Evolutionary conservation across 1,140 invertebrate species (phyloP).

Genomic region (Solenopsis invicta): DNA sequence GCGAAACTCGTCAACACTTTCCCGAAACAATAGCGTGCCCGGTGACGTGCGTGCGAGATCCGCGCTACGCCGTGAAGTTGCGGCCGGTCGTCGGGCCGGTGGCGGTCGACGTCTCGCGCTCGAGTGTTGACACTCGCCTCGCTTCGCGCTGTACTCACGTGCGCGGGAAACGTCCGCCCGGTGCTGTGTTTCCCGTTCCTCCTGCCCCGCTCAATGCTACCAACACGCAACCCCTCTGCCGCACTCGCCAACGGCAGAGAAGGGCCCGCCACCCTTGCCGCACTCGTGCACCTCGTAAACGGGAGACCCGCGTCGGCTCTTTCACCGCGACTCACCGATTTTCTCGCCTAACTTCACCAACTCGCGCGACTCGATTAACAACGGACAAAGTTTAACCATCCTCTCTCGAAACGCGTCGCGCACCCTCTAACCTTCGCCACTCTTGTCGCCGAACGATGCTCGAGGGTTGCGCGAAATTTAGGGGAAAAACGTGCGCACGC

Average conservation of each 20-base stretch:
- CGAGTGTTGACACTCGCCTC: not conserved
- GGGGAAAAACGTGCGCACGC: slow-evolving; percentile 71
- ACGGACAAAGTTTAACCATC: too few relatives aligned
- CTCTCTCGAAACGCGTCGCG: too few relatives aligned
- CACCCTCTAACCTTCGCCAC: not conserved
- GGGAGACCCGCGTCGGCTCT: not conserved
- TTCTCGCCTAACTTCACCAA: too few relatives aligned
- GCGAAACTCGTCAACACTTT: too few relatives aligned
- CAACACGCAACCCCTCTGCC: too few relatives aligned
- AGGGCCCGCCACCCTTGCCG: not conserved
- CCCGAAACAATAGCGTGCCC: not conserved
- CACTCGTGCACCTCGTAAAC: slow-evolving; percentile 17
- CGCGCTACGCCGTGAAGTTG: slow-evolving; percentile 1
- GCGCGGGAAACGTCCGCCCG: slow-evolving; percentile 58
- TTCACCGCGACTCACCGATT: not conserved
- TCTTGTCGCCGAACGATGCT: slow-evolving; percentile 2
- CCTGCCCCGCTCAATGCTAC: too few relatives aligned
- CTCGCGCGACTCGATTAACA: too few relatives aligned
- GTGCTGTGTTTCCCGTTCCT: not conserved
- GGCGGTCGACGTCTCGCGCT: too few relatives aligned
- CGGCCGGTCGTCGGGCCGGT: too few relatives aligned
- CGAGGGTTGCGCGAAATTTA: slow-evolving; percentile 52
- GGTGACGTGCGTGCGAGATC: not conserved
- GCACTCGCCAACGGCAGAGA: too few relatives aligned
- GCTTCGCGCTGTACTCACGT: slow-evolving; percentile 59